Base-by-base conservation (phyloP, 1,140 invertebrate genomes). In the Neodiprion virginianus region DNA sequence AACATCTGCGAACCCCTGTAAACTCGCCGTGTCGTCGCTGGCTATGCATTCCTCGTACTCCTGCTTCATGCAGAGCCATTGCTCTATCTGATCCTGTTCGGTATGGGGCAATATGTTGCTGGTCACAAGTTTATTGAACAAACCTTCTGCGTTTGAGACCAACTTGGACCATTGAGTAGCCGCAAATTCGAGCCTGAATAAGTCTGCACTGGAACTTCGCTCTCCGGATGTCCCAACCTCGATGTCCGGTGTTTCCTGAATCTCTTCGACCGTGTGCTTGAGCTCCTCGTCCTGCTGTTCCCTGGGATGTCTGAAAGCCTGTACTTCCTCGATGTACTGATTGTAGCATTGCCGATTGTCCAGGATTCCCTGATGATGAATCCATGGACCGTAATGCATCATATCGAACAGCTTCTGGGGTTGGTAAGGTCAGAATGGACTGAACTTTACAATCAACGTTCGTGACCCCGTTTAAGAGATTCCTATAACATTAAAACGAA, bases 1-100 rank as follows among this genome's bases (percentile, higher is more conserved):
- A 76, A 90, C 90, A 67, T 90, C 89, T n/a, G 83, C 74, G 23
- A 80, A 86, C 7, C 86, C 88, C 49, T 88, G 89, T 2, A 87
- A 73, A 74, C 84, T 85, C 50, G 78, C 80, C 1, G 80, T 85
- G 67, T 90, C 90, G 76, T 92, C 92, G 71, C 88, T 91, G 80
- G 92, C 92, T 40, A 96, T 91, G 81, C 94, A 96, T 78, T 95
- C 94, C 84, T 96, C 94, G 85, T 94, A 95, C 84, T 96, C 95
- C 76, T 95, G 94, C 85, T 96, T 96, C 76, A 95, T 89, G 79
- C 93, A 95, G 5, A 96, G 85, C 95, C 95, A 96, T 75, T 95
- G 93, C 82, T 94, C 94, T n/a, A 96, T 94, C 86, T 94, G 94
- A 81, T 94, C 93, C 77, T 92, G 90, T 81, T 94, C 93, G 73